Base-by-base conservation (phyloP, 2,113 vertebrate species). In the Phrynocephalus versicolor region DNA sequence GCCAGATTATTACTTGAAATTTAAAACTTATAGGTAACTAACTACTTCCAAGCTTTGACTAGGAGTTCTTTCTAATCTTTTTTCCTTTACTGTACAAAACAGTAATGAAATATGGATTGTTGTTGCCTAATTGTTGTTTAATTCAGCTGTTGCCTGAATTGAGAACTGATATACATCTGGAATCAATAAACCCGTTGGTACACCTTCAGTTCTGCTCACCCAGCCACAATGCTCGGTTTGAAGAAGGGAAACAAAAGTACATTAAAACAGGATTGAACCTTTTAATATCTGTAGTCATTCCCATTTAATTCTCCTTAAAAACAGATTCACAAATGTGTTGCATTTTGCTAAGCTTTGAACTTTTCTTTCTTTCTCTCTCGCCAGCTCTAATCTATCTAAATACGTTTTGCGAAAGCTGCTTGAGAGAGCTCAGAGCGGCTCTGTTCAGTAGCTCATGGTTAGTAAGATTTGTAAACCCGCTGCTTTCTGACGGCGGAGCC, bases 381-480 rank as follows among this genome's bases (percentile, higher is more conserved):
- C 41, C 71, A 45, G 74, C 39, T 74, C 71, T 83, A 74, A 83
- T 83, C 71, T 73, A n/a, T 73, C 45, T 64, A 62, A 74, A 73
- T 55, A 30, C n/a, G 82, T 10, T 15, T 62, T 45, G 39, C 41
- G 27, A 74, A 27, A 73, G 60, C 37, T 23, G 71, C 70, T 21
- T 23, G 57, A 16, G 30, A 45, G 7, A 9, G 27, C 71, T 45
- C 82, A 58, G 81, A 60, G 21, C 18, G 30, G 64, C 58, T 62
- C 37, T 21, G 27, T 39, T 74, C 33, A 74, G 71, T 57, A 81
- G 55, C 70, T 62, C 41, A 37, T 6, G 16, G 41, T 69, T 33
- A 51, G 41, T 6, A 27, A 60, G n/a, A 4, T 35, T 70, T 23
- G 45, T 33, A 64, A 74, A 37, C 37, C 25, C 15, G n/a, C 39